These are phyloP conservation scores for Lycaon pictus DNA, from an alignment of 2,113 vertebrate species.

Conservation along the genomic window DNA sequence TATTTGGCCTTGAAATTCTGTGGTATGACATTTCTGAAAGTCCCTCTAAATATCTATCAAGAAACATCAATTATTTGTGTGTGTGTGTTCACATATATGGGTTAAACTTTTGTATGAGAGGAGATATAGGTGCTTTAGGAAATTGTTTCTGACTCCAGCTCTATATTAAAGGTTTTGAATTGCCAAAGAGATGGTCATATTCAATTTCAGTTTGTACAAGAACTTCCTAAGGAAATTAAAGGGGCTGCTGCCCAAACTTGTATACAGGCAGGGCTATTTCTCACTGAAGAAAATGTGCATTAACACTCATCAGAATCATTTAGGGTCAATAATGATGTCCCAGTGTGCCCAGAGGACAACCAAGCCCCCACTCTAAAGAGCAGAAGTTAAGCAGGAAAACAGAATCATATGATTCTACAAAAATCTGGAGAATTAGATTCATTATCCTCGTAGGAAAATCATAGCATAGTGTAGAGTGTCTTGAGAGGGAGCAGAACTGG, in stretches of 20 bases:
- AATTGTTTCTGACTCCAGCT: background rate
- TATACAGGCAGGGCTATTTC: background rate
- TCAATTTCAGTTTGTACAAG: background rate
- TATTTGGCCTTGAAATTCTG: background rate
- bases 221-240: conserved; percentile 3
- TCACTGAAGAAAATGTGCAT: background rate
- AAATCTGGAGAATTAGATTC: background rate
- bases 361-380: background rate
- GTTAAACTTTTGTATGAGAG: background rate
- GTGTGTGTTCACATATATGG: background rate
- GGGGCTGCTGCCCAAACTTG: background rate
- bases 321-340: background rate
- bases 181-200: background rate
- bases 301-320: background rate
- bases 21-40: background rate
- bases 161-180: background rate
- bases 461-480: background rate
- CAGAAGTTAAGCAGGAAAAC: background rate
- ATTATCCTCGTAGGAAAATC: background rate
- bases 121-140: background rate
- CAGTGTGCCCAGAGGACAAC: background rate
- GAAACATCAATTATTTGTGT: background rate
- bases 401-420: background rate
- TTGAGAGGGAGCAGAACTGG: background rate
- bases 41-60: background rate